Evolutionary conservation across 2,113 vertebrate species (phyloP).

Genomic region (Brachypteracias leptosomus): DNA sequence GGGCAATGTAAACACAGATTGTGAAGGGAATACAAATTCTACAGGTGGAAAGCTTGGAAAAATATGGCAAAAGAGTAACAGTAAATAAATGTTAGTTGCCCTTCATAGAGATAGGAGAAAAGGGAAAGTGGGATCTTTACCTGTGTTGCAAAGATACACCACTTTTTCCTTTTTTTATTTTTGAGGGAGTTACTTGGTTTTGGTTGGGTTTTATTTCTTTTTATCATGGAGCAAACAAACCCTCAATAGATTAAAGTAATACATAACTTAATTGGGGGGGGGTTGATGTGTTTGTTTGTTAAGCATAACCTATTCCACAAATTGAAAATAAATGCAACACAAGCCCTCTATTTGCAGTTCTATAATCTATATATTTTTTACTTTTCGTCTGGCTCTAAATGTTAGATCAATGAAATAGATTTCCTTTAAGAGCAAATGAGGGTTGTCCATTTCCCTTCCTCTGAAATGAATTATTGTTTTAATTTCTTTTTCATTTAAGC

Average conservation of each 20-base stretch:
- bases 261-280: not conserved
- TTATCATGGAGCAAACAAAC: not conserved
- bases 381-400: not conserved
- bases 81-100: not conserved
- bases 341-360: not conserved
- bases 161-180: not conserved
- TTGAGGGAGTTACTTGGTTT: not conserved
- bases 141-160: not conserved
- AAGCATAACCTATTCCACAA: not conserved
- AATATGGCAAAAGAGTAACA: not conserved
- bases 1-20: not conserved
- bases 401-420: not conserved
- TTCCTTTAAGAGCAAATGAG: not conserved
- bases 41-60: not conserved
- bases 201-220: not conserved
- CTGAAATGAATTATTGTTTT: not conserved
- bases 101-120: not conserved
- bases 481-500: not conserved
- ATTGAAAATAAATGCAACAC: not conserved
- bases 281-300: not conserved
- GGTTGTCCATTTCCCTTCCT: not conserved
- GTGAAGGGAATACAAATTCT: not conserved
- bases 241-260: not conserved
- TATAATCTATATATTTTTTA: not conserved
- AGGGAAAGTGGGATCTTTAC: not conserved